phyloP scores from a whole-genome alignment of 2,888 invertebrate genomes.

The Lasioglossum marginatum region DNA sequence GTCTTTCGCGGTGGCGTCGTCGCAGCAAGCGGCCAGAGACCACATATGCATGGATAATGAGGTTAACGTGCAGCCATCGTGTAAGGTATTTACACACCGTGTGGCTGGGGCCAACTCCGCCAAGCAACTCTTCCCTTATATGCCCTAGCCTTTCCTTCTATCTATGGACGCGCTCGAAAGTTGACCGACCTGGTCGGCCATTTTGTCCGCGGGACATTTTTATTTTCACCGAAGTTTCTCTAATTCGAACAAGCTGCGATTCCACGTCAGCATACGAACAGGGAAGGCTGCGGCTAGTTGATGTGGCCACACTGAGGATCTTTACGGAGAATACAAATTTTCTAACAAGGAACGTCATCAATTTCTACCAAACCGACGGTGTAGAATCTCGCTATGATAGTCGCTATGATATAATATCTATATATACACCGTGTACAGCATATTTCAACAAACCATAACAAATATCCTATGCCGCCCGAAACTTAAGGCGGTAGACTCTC shows the following conservation, averaged over 20 bases:
- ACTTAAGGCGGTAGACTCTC: no score
- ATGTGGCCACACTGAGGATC: no score
- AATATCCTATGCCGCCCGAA: no score
- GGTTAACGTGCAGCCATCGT: slow-evolving; percentile 43
- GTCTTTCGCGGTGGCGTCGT: slow-evolving; percentile 37
- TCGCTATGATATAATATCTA: no score
- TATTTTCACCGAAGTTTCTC: not conserved
- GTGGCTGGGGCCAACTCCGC: not conserved
- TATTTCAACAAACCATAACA: no score
- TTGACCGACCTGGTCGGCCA: not conserved
- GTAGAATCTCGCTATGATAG: no score
- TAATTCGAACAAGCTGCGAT: not conserved
- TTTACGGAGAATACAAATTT: no score
- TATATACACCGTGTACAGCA: no score
- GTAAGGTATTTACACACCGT: slow-evolving; percentile 44
- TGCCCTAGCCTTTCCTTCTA: slow-evolving; percentile 20
- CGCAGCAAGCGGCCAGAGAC: slow-evolving; percentile 13
- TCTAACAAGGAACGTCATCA: no score
- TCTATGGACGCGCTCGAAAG: not conserved
- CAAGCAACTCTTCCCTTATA: slow-evolving; percentile 33
- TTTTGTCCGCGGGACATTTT: not conserved
- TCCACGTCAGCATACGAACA: not conserved
- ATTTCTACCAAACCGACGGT: no score
- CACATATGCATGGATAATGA: slow-evolving; percentile 50
- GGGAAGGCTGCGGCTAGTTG: not conserved